Conservation (phyloP, 2,888 invertebrate genomes). For the Neria commutata region DNA sequence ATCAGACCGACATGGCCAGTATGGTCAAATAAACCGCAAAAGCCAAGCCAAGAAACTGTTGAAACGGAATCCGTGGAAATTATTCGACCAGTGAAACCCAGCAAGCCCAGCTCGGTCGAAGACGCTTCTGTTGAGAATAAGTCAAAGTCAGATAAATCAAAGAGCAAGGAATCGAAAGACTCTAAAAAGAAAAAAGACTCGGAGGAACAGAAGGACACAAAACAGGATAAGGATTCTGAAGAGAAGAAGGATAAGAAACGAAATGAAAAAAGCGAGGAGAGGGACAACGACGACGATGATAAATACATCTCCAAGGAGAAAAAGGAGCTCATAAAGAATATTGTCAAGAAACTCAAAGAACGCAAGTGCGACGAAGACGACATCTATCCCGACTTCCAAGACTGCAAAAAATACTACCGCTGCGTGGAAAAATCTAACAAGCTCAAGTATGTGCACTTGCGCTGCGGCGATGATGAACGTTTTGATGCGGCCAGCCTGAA, state of each 20-base stretch:
- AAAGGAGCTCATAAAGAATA: constrained; percentile 39
- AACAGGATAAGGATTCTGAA: constrained; percentile 23
- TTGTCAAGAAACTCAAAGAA: constrained; percentile 43
- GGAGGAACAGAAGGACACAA: constrained; percentile 1
- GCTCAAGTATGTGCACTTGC: constrained; percentile 40
- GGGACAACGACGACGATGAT: constrained; percentile 13
- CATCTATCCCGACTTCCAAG: constrained; percentile 43
- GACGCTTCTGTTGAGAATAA: constrained; percentile 42
- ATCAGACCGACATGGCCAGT: constrained; percentile 5
- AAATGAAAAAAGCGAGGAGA: constrained; percentile 9
- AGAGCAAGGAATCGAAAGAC: constrained; percentile 27
- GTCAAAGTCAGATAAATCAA: constrained; percentile 17
- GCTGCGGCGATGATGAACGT: constrained; percentile 43
- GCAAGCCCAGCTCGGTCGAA: constrained; percentile 35
- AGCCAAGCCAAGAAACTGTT: constrained; percentile 16
- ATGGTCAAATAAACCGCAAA: constrained; percentile 13
- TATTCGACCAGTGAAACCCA: constrained; percentile 24
- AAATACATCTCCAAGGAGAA: constrained; percentile 37
- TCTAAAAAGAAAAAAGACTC: constrained; percentile 25
- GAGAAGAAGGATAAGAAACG: constrained; percentile 26
- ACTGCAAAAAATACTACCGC: constrained; percentile 50
- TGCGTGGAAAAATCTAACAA: constrained; percentile 45
- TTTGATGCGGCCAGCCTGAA: constrained; percentile 40
- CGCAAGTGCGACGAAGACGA: constrained; percentile 47
- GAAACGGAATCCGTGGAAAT: constrained; percentile 35